These are phyloP conservation scores for Zoanthus sansibaricus DNA, from an alignment of 92 coral and sea anemone genomes.

Conservation along the genomic window DNA sequence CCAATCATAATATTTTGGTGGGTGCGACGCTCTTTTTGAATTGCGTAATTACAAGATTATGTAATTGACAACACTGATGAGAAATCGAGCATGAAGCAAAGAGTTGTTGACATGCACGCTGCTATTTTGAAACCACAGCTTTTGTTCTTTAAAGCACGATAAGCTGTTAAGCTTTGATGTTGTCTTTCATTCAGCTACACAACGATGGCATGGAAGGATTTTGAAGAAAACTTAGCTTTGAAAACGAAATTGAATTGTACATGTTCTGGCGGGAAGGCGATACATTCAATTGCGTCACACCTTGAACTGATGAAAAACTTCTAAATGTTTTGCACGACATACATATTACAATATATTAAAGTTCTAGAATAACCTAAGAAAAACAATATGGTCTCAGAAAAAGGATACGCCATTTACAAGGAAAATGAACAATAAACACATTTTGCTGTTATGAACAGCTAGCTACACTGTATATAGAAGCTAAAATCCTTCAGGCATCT, in stretches of 20 bases:
- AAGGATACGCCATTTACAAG: slow-evolving; percentile 16
- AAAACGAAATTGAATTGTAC: background rate
- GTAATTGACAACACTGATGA: slow-evolving; percentile 19
- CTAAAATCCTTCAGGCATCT: background rate
- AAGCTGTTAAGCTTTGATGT: background rate
- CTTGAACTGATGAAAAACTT: slow-evolving; percentile 20
- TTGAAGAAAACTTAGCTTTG: background rate
- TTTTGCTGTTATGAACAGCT: background rate
- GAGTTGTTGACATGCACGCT: background rate
- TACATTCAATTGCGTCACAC: slow-evolving; percentile 44
- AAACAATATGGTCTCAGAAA: background rate
- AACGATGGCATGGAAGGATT: background rate
- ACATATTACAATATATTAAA: background rate
- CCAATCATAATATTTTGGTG: background rate
- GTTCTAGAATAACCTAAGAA: background rate
- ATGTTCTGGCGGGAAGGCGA: slow-evolving; percentile 47
- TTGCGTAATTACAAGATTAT: slow-evolving; percentile 46
- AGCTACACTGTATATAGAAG: background rate
- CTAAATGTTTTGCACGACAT: slow-evolving; percentile 18
- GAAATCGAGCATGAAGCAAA: background rate
- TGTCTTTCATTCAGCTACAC: background rate
- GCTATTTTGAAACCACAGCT: background rate
- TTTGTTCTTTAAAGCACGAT: background rate
- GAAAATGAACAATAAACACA: background rate
- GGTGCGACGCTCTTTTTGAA: background rate